These are phyloP conservation scores for Congeria kusceri DNA, from an alignment of 2,888 invertebrate genomes.

Conservation along the genomic window DNA sequence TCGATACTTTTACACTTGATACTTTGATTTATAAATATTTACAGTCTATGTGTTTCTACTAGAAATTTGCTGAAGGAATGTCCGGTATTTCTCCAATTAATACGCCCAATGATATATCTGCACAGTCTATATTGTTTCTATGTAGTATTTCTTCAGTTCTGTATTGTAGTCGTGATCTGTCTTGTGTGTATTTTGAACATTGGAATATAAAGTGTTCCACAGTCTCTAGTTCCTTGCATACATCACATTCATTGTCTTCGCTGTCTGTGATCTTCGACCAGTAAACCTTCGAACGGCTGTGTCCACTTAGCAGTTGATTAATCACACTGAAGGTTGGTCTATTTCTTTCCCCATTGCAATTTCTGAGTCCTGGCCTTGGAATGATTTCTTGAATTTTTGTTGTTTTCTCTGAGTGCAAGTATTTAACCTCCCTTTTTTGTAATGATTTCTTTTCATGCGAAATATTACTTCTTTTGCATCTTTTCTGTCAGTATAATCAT, in stretches of 20 bases:
- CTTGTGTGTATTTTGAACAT: background rate
- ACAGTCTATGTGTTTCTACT: background rate
- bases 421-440: too few relatives aligned
- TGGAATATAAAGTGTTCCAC: slow-evolving; percentile 12
- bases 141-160: slow-evolving; percentile 6
- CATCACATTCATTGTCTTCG: background rate
- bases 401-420: too few relatives aligned
- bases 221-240: background rate
- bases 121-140: background rate
- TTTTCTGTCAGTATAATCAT: too few relatives aligned
- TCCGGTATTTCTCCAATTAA: background rate
- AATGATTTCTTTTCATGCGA: too few relatives aligned
- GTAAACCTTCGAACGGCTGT: background rate
- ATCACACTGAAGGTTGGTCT: background rate
- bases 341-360: background rate
- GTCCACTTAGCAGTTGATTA: slow-evolving; percentile 6
- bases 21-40: background rate
- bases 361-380: background rate
- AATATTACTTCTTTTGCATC: too few relatives aligned
- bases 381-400: too few relatives aligned
- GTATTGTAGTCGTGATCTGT: background rate
- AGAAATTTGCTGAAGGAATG: background rate
- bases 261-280: slow-evolving; percentile 3
- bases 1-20: too few relatives aligned
- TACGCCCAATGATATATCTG: background rate